phyloP scores from a whole-genome alignment of 1,140 invertebrate genomes.

The Cheumatopsyche charites region DNA sequence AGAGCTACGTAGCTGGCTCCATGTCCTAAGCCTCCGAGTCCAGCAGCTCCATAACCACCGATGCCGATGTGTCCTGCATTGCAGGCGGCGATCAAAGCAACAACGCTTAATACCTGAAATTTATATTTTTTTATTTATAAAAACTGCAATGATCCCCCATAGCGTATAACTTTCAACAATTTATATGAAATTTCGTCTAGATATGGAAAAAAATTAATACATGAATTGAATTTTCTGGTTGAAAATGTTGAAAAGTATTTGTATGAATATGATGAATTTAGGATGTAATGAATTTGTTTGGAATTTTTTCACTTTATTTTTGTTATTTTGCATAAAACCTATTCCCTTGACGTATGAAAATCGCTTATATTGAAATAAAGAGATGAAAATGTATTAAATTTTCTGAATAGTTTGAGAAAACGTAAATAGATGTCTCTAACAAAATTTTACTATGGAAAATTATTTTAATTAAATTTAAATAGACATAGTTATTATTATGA shows the following conservation, averaged over 20 bases:
- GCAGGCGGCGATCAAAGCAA: conserved; percentile 43
- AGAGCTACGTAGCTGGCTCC: background rate
- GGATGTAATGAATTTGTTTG: too few relatives aligned
- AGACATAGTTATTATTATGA: background rate
- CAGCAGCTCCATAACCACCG: background rate
- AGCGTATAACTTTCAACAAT: too few relatives aligned
- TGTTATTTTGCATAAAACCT: too few relatives aligned
- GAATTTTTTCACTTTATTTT: too few relatives aligned
- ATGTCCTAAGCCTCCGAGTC: background rate
- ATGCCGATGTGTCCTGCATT: conserved; percentile 42
- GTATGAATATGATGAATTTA: too few relatives aligned
- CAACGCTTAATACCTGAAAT: conserved; percentile 37
- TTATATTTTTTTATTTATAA: background rate
- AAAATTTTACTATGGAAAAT: background rate
- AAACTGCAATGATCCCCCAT: background rate
- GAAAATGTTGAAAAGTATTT: too few relatives aligned
- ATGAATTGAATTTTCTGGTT: too few relatives aligned
- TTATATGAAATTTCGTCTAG: background rate
- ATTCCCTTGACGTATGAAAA: too few relatives aligned
- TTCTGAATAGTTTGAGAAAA: too few relatives aligned
- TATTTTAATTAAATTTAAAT: background rate
- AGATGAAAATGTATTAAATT: too few relatives aligned
- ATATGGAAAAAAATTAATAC: too few relatives aligned
- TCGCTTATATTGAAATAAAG: too few relatives aligned
- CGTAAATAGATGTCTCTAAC: background rate